Evolutionary conservation across 92 coral and sea anemone genomes (phyloP).

Genomic region (Bergia sp.): DNA sequence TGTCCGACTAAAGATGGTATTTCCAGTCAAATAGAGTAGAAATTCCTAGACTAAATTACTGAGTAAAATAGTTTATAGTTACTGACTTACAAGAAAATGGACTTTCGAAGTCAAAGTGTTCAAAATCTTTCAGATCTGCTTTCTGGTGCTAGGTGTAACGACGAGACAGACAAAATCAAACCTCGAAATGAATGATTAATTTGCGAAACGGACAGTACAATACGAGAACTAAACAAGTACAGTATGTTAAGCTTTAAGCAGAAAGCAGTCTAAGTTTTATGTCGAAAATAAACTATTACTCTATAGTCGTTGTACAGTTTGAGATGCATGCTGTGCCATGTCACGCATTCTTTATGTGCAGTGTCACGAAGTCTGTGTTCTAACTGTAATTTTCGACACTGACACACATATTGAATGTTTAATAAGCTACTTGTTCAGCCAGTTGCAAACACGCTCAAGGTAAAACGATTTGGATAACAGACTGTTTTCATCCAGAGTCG

Average conservation of each 20-base stretch:
- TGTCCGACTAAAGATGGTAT: slow-evolving; percentile 53
- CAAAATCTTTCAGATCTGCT: slow-evolving; percentile 56
- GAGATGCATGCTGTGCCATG: slow-evolving; percentile 29
- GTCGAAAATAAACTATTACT: slow-evolving; percentile 95
- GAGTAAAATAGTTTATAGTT: slow-evolving; percentile 33
- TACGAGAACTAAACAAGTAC: slow-evolving; percentile 52
- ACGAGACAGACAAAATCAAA: slow-evolving; percentile 46
- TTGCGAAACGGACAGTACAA: slow-evolving; percentile 47
- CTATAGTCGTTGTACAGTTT: slow-evolving; percentile 77
- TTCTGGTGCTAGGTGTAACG: slow-evolving; percentile 33
- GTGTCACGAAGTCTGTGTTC: neutral
- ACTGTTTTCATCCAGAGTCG: slow-evolving; percentile 16
- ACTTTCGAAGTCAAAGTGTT: slow-evolving; percentile 51
- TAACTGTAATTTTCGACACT: neutral
- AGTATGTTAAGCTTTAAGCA: slow-evolving; percentile 89
- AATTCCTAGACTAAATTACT: slow-evolving; percentile 11
- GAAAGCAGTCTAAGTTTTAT: slow-evolving; percentile 94
- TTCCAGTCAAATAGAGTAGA: slow-evolving; percentile 52
- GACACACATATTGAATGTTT: neutral
- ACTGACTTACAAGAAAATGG: slow-evolving; percentile 37
- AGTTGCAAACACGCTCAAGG: slow-evolving; percentile 3
- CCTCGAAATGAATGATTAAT: slow-evolving; percentile 74
- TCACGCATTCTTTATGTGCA: slow-evolving; percentile 6
- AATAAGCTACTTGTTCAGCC: neutral
- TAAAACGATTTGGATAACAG: slow-evolving; percentile 8